phyloP scores from a whole-genome alignment of 1,140 invertebrate species.

The Pseudomyrmex concolor region DNA sequence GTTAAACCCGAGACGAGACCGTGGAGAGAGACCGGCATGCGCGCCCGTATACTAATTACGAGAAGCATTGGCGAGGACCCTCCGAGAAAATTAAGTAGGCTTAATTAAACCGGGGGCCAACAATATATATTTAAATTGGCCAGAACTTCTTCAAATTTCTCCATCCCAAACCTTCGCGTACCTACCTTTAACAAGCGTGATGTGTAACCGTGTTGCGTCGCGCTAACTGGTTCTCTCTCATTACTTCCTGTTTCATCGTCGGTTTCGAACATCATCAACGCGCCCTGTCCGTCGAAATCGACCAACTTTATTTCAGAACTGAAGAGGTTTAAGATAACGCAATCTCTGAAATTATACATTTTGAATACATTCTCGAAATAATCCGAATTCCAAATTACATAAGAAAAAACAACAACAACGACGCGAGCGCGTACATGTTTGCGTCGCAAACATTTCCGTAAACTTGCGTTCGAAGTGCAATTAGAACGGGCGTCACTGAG shows the following conservation, averaged over 20 bases:
- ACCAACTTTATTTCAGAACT: neutral
- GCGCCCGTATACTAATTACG: conserved; percentile 82
- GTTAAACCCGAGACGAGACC: conserved; percentile 67
- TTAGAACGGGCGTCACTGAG: neutral
- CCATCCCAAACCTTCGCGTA: conserved; percentile 27
- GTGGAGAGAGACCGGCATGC: conserved; percentile 75
- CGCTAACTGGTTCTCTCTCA: conserved; percentile 40
- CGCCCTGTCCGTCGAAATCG: conserved; percentile 2
- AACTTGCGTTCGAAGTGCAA: no score
- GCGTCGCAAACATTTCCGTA: no score
- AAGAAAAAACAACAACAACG: neutral
- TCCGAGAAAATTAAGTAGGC: conserved; percentile 81
- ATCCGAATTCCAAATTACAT: neutral
- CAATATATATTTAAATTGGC: conserved; percentile 79
- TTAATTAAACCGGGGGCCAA: conserved; percentile 81
- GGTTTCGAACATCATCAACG: neutral
- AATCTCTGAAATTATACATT: neutral
- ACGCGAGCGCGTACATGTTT: no score
- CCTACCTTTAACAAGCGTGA: conserved; percentile 56
- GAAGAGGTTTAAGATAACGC: conserved; percentile 27
- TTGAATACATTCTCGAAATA: no score
- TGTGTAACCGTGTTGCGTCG: conserved; percentile 57
- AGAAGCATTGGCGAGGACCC: conserved; percentile 75
- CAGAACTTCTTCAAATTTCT: conserved; percentile 63
- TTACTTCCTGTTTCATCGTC: conserved; percentile 39